phyloP scores from a whole-genome alignment of 30 jellyfish, hydroid and myxozoan genomes.

The Hydractinia echinata region DNA sequence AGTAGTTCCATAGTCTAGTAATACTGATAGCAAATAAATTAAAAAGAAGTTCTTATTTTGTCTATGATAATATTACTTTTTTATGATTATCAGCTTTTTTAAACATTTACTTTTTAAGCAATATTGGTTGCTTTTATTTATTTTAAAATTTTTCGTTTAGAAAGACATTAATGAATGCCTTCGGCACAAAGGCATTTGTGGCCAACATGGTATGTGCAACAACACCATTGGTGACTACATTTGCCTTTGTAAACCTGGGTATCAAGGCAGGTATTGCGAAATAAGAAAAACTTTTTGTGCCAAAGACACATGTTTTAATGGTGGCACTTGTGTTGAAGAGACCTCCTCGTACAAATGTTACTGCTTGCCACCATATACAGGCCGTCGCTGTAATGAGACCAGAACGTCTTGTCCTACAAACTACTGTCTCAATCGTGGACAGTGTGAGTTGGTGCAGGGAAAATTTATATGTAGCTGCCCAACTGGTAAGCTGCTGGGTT shows the following conservation, averaged over 20 bases:
- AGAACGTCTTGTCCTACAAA: not conserved
- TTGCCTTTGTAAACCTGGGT: not conserved
- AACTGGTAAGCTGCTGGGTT: not conserved
- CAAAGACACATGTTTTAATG: slow-evolving; percentile 11
- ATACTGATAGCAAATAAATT: too few relatives aligned
- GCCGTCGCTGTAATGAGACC: not conserved
- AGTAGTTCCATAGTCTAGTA: too few relatives aligned
- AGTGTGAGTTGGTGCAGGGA: too few relatives aligned
- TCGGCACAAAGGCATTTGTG: not conserved
- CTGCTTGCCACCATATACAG: not conserved
- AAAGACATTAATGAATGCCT: not conserved
- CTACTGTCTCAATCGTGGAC: not conserved
- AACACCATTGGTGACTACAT: slow-evolving; percentile 4
- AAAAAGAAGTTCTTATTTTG: too few relatives aligned
- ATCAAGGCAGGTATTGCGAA: not conserved
- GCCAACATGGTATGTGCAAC: not conserved
- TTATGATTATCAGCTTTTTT: too few relatives aligned
- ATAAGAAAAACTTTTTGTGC: not conserved
- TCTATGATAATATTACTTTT: too few relatives aligned
- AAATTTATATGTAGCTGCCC: not conserved
- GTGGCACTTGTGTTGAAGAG: slow-evolving; percentile 23
- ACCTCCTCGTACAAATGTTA: not conserved
- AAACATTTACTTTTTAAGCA: too few relatives aligned
- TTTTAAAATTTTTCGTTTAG: too few relatives aligned
- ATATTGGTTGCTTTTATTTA: too few relatives aligned